Conservation (phyloP, 2,888 invertebrate species). For the Stictocephala bisonia region DNA sequence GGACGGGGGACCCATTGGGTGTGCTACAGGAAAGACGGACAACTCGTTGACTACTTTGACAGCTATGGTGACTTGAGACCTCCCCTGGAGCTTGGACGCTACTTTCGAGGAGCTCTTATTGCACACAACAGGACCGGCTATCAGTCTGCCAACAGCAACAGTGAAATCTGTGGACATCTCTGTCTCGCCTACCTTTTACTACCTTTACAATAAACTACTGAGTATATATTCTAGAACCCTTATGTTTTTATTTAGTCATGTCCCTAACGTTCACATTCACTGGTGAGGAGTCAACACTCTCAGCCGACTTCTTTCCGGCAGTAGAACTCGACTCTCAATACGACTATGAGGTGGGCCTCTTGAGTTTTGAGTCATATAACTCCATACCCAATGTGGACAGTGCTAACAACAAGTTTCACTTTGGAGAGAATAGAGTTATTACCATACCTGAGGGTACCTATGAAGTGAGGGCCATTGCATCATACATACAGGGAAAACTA, state of each 20-base stretch:
- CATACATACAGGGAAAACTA: slow-evolving; percentile 30
- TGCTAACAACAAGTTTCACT: slow-evolving; percentile 61
- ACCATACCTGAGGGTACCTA: slow-evolving; percentile 61
- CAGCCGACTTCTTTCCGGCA: neutral
- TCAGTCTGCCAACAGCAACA: neutral
- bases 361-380: slow-evolving; percentile 61
- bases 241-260: neutral
- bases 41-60: slow-evolving; percentile 62
- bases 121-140: neutral
- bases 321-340: slow-evolving; percentile 49
- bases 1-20: slow-evolving; percentile 63
- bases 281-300: neutral
- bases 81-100: slow-evolving; percentile 53
- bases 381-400: slow-evolving; percentile 62
- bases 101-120: neutral
- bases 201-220: neutral
- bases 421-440: slow-evolving; percentile 53
- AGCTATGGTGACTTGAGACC: slow-evolving; percentile 61
- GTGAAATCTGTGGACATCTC: neutral
- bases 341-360: slow-evolving; percentile 59
- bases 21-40: slow-evolving; percentile 61
- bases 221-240: no score
- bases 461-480: slow-evolving; percentile 60
- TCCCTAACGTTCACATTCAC: neutral
- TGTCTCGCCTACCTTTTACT: neutral